Conservation (phyloP, 2,888 invertebrate species). For the Yponomeuta malinellus region DNA sequence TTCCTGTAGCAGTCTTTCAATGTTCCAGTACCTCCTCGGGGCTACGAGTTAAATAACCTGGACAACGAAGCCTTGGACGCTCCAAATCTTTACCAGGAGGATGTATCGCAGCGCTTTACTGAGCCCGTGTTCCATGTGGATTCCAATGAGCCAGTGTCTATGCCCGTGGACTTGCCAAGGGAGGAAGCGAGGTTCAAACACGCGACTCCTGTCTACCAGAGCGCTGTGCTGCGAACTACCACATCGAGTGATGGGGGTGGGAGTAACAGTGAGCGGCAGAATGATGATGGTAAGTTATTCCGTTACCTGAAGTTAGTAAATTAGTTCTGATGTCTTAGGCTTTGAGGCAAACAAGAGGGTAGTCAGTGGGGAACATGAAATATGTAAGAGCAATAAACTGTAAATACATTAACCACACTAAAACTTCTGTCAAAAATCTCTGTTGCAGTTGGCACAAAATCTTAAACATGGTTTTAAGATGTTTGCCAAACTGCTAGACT, state of each 20-base stretch:
- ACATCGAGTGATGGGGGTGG: slow-evolving; percentile 56
- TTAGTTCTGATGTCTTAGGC: no score
- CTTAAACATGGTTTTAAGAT: no score
- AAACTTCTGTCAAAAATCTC: no score
- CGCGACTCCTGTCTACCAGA: slow-evolving; percentile 84
- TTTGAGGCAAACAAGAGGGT: no score
- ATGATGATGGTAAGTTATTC: slow-evolving; percentile 53
- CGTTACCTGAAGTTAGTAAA: background rate
- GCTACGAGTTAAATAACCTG: slow-evolving; percentile 79
- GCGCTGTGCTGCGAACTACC: slow-evolving; percentile 79
- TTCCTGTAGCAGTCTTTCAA: background rate
- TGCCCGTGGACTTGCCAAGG: slow-evolving; percentile 56
- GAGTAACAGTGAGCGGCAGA: slow-evolving; percentile 47
- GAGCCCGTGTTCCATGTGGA: slow-evolving; percentile 59
- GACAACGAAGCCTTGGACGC: slow-evolving; percentile 80
- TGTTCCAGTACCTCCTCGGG: slow-evolving; percentile 75
- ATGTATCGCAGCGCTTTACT: slow-evolving; percentile 46
- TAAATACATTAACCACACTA: no score
- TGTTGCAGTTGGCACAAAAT: no score
- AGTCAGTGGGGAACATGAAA: no score
- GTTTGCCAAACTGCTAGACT: no score
- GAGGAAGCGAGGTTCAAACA: slow-evolving; percentile 79
- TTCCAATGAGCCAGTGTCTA: slow-evolving; percentile 64
- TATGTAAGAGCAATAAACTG: no score
- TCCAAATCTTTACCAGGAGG: slow-evolving; percentile 73